Evolutionary conservation across 2,888 invertebrate species (phyloP), one percentile per base, ranked within the genome.

Genomic region (Hemistola chrysoprasaria): DNA sequence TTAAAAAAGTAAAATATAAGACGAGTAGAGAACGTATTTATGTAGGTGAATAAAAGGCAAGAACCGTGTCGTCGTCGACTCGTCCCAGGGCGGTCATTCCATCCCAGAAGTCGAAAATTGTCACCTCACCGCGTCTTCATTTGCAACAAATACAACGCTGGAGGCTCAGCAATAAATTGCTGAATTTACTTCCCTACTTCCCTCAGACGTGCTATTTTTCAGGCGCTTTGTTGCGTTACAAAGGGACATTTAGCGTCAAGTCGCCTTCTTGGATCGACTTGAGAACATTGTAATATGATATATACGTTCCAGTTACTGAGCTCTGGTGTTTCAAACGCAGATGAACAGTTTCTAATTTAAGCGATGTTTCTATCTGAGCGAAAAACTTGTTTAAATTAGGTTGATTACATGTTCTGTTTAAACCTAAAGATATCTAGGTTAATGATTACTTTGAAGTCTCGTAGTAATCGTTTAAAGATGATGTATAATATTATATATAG

Each of bases 51-150:
- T 74, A 74, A 73, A 71, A 73, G 58, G 68, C 59, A 62, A 65
- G 62, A 67, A 59, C 63, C 69, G 62, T 69, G 62, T 56, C 22
- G 40, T 29, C 32, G 36, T 1, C 37, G 41, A 40, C 4, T 27
- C 10, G 25, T 79, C 85, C 80, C 85, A 43, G 34, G 78, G 54
- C 77, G 76, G 77, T 78, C 78, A 81, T 84, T 86, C 56, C 59
- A 65, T 53, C 67, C 70, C 77, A 67, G 61, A 71, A 71, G 67
- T 76, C 74, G 75, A 80, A 81, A 82, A 83, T 85, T 84, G 85
- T 85, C 85, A 86, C 85, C 84, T 83, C 76, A 58, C 71, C 64
- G 64, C 72, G 78, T 80, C 83, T 86, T 86, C 85, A 86, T 86
- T 86, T 85, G 83, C 83, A 81, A 81, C 84, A 86, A 84, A 85